Conservation (phyloP, 2,113 vertebrate genomes). For the Leptobrachium ailaonicum region DNA sequence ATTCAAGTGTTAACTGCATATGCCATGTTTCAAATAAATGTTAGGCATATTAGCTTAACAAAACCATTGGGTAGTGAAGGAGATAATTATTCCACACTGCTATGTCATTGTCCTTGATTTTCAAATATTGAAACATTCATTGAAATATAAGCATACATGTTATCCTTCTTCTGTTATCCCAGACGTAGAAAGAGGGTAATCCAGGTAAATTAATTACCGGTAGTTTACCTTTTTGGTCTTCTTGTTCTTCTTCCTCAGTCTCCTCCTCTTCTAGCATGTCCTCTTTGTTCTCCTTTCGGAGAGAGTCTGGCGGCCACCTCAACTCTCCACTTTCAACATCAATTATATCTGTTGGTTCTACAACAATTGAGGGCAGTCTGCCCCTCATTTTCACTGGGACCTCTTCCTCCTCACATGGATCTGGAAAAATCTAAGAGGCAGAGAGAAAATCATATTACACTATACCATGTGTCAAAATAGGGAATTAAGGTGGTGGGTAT, state of each 20-base stretch:
- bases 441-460: not conserved
- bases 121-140: too few relatives aligned
- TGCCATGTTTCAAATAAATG: too few relatives aligned
- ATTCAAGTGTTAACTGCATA: too few relatives aligned
- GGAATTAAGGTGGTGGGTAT: too few relatives aligned
- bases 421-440: conserved; percentile 72
- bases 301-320: conserved; percentile 74
- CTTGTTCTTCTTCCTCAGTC: conserved; percentile 50
- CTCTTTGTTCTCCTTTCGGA: conserved; percentile 54
- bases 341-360: conserved; percentile 74
- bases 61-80: too few relatives aligned
- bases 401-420: conserved; percentile 64
- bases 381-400: conserved; percentile 60
- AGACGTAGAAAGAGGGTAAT: not conserved
- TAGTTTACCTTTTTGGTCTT: conserved; percentile 15
- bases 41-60: too few relatives aligned
- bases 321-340: conserved; percentile 80
- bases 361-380: conserved; percentile 77
- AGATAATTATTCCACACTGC: too few relatives aligned
- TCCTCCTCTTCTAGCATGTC: conserved; percentile 70
- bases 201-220: not conserved
- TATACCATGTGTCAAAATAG: too few relatives aligned
- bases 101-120: too few relatives aligned
- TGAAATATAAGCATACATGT: too few relatives aligned
- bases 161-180: too few relatives aligned